Conservation (phyloP, 1,140 invertebrate species). For the Cyrtorhinus lividipennis region DNA sequence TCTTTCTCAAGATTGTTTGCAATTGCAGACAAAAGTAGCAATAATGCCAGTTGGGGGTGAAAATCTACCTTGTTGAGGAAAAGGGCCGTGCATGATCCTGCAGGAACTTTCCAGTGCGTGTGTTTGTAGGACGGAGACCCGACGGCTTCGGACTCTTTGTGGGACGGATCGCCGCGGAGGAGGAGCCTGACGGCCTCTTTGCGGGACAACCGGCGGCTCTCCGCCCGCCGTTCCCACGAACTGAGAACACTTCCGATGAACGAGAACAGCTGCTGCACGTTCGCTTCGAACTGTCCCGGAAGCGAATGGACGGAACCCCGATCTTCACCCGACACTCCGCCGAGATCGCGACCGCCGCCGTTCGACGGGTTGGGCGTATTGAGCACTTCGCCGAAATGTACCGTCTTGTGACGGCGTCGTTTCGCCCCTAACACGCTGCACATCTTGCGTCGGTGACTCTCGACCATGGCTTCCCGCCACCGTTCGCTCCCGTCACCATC, state of each 20-base stretch:
- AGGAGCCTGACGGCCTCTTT: constrained; percentile 21
- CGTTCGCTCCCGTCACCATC: constrained; percentile 12
- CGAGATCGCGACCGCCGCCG: constrained; percentile 13
- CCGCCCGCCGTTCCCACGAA: constrained; percentile 23
- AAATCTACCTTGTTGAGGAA: constrained; percentile 53
- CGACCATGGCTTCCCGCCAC: not conserved
- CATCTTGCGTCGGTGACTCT: not conserved
- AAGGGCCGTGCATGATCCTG: constrained; percentile 55
- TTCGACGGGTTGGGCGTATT: constrained; percentile 30
- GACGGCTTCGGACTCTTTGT: constrained; percentile 23
- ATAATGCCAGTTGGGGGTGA: no score
- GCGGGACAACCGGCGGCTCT: not conserved
- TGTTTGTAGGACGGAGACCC: constrained; percentile 32
- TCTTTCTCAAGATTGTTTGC: no score
- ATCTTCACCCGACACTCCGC: constrained; percentile 32
- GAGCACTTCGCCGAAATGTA: constrained; percentile 51
- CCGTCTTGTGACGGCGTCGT: constrained; percentile 51
- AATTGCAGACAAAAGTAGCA: no score
- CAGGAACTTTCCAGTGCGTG: constrained; percentile 54
- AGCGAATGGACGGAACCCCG: constrained; percentile 34
- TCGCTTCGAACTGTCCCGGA: constrained; percentile 33
- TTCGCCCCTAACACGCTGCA: constrained; percentile 30
- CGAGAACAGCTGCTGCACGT: constrained; percentile 60
- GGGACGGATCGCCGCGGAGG: constrained; percentile 20
- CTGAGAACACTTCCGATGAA: constrained; percentile 44